Evolutionary conservation across 2,113 vertebrate species (phyloP).

Genomic region (Myiagra hebetior): DNA sequence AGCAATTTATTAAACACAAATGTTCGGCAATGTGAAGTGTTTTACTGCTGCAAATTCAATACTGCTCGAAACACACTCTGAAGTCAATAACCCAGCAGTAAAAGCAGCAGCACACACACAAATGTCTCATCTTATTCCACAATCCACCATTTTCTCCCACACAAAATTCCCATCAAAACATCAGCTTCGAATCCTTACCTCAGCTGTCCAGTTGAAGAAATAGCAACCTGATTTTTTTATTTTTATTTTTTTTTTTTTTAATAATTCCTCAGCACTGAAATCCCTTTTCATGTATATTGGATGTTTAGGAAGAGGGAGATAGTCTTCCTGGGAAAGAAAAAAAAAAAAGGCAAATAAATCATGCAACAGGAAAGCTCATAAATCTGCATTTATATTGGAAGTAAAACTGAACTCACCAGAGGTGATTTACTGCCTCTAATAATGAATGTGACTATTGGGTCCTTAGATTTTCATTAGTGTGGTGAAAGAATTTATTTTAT

Average conservation of each 20-base stretch:
- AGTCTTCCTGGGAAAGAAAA: background rate
- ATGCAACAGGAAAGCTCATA: background rate
- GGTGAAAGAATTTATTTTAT: constrained; percentile 13
- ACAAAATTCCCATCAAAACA: background rate
- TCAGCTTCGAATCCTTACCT: background rate
- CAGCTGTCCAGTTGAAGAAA: background rate
- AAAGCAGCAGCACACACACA: background rate
- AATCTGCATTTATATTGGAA: constrained; percentile 11
- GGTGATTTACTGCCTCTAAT: background rate
- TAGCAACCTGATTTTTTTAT: too few relatives aligned
- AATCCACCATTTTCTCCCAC: background rate
- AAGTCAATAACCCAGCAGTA: background rate
- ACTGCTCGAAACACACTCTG: background rate
- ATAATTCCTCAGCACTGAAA: background rate
- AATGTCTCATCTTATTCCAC: background rate
- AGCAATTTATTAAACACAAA: background rate
- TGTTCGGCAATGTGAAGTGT: background rate
- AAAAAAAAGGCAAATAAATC: background rate
- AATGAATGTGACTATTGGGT: background rate
- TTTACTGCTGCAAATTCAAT: background rate
- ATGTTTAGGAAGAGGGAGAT: background rate
- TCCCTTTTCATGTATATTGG: background rate
- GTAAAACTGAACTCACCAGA: background rate
- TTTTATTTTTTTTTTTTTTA: background rate
- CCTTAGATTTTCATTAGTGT: background rate